Evolutionary conservation across 2,797 vertebrate genomes (phyloP).

Genomic region (Menidia menidia): DNA sequence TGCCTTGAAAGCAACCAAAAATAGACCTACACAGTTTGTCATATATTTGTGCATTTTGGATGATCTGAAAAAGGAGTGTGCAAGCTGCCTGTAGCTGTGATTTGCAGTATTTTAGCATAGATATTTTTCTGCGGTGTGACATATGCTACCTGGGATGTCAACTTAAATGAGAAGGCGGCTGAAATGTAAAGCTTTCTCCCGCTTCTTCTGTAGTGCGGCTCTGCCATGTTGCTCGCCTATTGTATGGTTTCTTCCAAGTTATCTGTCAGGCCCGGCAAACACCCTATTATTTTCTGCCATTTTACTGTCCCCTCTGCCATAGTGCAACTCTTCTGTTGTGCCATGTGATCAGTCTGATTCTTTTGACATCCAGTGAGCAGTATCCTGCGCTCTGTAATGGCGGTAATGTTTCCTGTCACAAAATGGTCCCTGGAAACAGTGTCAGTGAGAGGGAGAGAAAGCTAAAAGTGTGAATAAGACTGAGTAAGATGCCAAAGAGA

Average conservation of each 20-base stretch:
- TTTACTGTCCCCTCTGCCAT: conserved; percentile 75
- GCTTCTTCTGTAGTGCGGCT: conserved; percentile 71
- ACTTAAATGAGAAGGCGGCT: conserved; percentile 70
- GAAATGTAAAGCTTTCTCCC: conserved; percentile 75
- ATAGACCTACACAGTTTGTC: conserved; percentile 28
- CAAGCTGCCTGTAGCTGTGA: conserved; percentile 48
- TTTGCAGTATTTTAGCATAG: conserved; percentile 51
- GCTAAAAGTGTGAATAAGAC: conserved; percentile 57
- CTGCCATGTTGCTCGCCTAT: conserved; percentile 69
- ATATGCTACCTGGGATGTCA: conserved; percentile 68
- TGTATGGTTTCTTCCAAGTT: conserved; percentile 73
- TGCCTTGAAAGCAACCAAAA: conserved; percentile 59
- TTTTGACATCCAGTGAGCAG: conserved; percentile 73
- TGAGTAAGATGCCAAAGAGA: conserved; percentile 49
- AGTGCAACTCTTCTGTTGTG: conserved; percentile 67
- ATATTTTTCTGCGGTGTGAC: conserved; percentile 64
- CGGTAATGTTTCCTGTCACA: conserved; percentile 80
- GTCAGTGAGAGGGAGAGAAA: conserved; percentile 48
- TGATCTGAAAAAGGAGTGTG: conserved; percentile 36
- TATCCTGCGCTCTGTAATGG: conserved; percentile 79
- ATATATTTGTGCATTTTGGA: conserved; percentile 40
- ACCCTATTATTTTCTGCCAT: conserved; percentile 81
- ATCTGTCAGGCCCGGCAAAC: conserved; percentile 77
- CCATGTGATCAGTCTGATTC: conserved; percentile 78
- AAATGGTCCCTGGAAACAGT: conserved; percentile 60